Base-by-base conservation (phyloP, 2,888 invertebrate species). In the Himalopsyche anomala region DNA sequence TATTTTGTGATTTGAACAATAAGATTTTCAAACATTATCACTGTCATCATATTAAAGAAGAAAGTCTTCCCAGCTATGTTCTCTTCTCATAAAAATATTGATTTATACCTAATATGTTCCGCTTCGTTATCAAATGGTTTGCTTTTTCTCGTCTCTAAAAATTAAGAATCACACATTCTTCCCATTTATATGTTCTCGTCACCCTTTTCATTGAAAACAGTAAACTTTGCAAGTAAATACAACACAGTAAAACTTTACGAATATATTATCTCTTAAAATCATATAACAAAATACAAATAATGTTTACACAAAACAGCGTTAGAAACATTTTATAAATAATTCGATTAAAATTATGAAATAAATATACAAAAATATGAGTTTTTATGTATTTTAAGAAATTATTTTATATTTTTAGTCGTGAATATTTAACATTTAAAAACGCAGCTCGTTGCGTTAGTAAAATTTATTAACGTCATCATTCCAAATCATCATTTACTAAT, bases 1-100 rank as follows among this genome's bases (percentile, higher is more conserved):
- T 36, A 11, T 74, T 74, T 74, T 74, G 74, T 74, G 74, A 36
- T 74, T 15, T 36, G 74, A 74, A 74, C 74, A 74, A 36, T 36
- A 74, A 74, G 15, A 15, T 74, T 74, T 38, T 36, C 74, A 38
- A 74, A 12, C 74, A 36, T 74, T 38, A 36, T 74, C 74, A 74
- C 12, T 36, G 12, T 36, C 36, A 74, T 74, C 36, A 15, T 38
- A 12, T 74, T 38, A 19, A 42, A 69, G 28, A 74, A 74, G 36
- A 38, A 28, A 74, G 36, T 36, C 62, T 62, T 19, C n/a, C n/a
- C 19, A 62, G 19, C 19, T 62, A 62, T 62, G 9, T 62, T 62
- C 28, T 62, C 62, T 62, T 62, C 12, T 74, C 36, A 11, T 74
- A 74, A 74, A 38, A 5, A 74, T 36, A 74, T 74, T 74, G 28